These are phyloP conservation scores for Limnodromus scolopaceus DNA, from an alignment of 2,797 vertebrate species.

Conservation along the genomic window DNA sequence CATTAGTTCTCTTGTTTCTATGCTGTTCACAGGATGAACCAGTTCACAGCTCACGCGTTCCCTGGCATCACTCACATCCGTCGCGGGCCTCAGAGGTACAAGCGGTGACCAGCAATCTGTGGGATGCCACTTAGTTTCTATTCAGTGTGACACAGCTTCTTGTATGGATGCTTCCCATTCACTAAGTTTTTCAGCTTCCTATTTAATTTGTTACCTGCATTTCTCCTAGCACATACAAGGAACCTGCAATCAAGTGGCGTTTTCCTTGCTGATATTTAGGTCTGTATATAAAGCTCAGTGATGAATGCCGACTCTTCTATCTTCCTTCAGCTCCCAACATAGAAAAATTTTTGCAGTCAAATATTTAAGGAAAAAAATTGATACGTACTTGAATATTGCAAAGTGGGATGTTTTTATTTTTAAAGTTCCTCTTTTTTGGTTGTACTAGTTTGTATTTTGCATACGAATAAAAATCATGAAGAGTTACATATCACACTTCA, in stretches of 20 bases:
- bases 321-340: neutral
- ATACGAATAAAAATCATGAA: neutral
- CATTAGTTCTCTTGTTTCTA: neutral
- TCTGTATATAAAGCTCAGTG: neutral
- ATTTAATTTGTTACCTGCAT: neutral
- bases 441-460: slow-evolving; percentile 3
- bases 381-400: neutral
- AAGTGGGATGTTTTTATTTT: slow-evolving; percentile 14
- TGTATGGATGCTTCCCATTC: neutral
- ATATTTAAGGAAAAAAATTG: neutral
- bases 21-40: neutral
- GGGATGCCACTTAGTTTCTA: neutral
- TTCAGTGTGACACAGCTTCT: neutral
- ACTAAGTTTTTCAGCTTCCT: neutral
- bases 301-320: slow-evolving; percentile 16
- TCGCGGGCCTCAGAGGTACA: neutral
- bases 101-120: neutral
- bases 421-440: slow-evolving; percentile 5
- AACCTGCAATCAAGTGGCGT: neutral
- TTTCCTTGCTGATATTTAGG: neutral
- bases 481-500: neutral
- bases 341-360: slow-evolving; percentile 6
- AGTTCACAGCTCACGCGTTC: neutral
- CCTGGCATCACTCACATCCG: neutral
- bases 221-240: neutral